Evolutionary conservation across 2,113 vertebrate species (phyloP).

Genomic region (Gila orcuttii): DNA sequence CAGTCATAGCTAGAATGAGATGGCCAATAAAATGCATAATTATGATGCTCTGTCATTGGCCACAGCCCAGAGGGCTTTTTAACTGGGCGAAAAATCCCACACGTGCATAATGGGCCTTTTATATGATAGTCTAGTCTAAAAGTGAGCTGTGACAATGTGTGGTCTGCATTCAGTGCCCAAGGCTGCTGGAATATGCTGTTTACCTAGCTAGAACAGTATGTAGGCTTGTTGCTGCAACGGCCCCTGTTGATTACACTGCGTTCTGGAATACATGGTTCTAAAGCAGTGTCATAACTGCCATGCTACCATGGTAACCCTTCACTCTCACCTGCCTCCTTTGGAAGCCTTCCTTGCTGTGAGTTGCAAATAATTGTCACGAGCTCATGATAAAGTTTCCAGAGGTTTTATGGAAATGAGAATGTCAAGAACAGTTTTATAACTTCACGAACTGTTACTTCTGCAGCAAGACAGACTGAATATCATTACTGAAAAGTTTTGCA

Average conservation of each 20-base stretch:
- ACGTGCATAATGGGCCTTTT: constrained; percentile 74
- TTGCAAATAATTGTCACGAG: constrained; percentile 20
- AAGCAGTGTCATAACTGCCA: constrained; percentile 60
- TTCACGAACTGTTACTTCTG: not conserved
- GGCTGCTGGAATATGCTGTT: constrained; percentile 54
- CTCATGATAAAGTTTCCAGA: constrained; percentile 22
- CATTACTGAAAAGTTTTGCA: constrained; percentile 13
- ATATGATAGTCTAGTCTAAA: constrained; percentile 72
- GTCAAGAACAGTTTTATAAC: constrained; percentile 34
- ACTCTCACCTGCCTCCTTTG: constrained; percentile 50
- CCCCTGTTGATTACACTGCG: constrained; percentile 61
- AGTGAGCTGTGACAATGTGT: constrained; percentile 77
- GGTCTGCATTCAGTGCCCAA: constrained; percentile 71
- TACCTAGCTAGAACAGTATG: constrained; percentile 44
- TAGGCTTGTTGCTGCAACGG: constrained; percentile 59
- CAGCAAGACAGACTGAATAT: constrained; percentile 1
- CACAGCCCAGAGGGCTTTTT: constrained; percentile 70
- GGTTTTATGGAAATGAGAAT: constrained; percentile 15
- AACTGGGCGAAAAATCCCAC: constrained; percentile 71
- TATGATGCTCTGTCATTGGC: constrained; percentile 80
- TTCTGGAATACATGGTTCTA: constrained; percentile 54
- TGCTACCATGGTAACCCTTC: constrained; percentile 55
- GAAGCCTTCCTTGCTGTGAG: not conserved
- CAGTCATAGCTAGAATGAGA: constrained; percentile 79
- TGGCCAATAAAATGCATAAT: constrained; percentile 80